Evolutionary conservation across 2,113 vertebrate species (phyloP).

Genomic region (Lucifuga dentata): DNA sequence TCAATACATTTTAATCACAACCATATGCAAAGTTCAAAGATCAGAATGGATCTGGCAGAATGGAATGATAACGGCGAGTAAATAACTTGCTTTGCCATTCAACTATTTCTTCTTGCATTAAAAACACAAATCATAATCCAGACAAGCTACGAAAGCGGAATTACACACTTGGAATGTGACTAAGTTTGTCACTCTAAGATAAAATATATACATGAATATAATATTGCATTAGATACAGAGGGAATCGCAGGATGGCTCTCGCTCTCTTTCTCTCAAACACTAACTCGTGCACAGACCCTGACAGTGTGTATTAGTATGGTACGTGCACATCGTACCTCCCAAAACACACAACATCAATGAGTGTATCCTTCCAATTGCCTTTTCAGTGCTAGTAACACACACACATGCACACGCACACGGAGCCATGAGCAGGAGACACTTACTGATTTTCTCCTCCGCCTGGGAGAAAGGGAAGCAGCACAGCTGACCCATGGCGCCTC

Average conservation of each 20-base stretch:
- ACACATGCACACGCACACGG: slow-evolving; percentile 67
- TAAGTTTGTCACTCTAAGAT: background rate
- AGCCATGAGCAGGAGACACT: slow-evolving; percentile 74
- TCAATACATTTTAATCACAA: no score
- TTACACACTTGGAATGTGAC: slow-evolving; percentile 13
- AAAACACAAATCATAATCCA: slow-evolving; percentile 5
- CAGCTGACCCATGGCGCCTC: slow-evolving; percentile 93
- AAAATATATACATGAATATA: background rate
- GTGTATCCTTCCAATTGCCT: slow-evolving; percentile 40
- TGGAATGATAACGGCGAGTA: no score
- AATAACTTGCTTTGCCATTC: no score
- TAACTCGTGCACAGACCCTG: slow-evolving; percentile 7
- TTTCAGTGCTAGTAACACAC: slow-evolving; percentile 23
- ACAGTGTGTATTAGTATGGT: slow-evolving; percentile 26
- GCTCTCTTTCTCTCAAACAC: slow-evolving; percentile 5
- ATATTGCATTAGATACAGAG: slow-evolving; percentile 8
- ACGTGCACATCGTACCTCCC: slow-evolving; percentile 34
- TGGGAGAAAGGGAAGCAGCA: slow-evolving; percentile 96
- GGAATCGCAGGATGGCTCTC: background rate
- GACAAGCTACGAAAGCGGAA: slow-evolving; percentile 7
- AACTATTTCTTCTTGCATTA: no score
- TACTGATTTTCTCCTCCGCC: slow-evolving; percentile 93
- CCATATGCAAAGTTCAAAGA: no score
- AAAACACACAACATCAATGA: slow-evolving; percentile 75
- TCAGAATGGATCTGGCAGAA: no score